phyloP scores from a whole-genome alignment of 2,113 vertebrate species.

The Malurus cyaneus region DNA sequence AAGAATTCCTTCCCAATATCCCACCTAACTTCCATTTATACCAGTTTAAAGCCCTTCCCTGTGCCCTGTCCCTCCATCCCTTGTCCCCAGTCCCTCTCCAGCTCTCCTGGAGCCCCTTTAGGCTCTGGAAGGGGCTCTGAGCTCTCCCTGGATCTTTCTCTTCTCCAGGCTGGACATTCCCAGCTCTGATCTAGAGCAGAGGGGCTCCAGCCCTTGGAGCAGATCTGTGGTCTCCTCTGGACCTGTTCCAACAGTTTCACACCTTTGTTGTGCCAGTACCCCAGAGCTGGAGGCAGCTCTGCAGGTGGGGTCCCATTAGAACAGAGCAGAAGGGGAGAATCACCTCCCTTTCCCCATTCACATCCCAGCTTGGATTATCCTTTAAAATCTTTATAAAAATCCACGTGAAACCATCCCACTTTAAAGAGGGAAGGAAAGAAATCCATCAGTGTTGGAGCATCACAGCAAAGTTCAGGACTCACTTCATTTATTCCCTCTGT shows the following conservation, averaged over 20 bases:
- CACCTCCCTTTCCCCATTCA: not conserved
- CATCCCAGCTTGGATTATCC: not conserved
- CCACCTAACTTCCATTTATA: accelerated
- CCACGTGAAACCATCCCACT: not conserved
- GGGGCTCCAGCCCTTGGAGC: not conserved
- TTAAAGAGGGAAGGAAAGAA: not conserved
- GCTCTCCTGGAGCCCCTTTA: not conserved
- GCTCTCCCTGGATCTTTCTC: accelerated
- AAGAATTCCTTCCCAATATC: not conserved
- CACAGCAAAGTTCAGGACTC: not conserved
- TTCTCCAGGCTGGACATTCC: accelerated
- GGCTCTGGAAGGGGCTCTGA: not conserved
- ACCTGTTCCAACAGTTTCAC: not conserved
- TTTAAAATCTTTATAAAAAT: not conserved
- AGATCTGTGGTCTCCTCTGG: not conserved
- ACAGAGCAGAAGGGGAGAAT: not conserved
- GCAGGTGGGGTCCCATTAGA: too few relatives aligned
- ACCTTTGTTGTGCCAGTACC: not conserved
- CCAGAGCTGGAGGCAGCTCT: not conserved
- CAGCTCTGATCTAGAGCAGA: not conserved
- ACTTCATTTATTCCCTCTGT: not conserved
- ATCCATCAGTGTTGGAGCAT: not conserved
- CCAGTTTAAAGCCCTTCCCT: not conserved
- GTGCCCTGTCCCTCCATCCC: accelerated
- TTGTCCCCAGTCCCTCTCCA: not conserved